These are phyloP conservation scores for Papilio aristodemus DNA, from an alignment of 1,140 invertebrate genomes.

Conservation along the genomic window DNA sequence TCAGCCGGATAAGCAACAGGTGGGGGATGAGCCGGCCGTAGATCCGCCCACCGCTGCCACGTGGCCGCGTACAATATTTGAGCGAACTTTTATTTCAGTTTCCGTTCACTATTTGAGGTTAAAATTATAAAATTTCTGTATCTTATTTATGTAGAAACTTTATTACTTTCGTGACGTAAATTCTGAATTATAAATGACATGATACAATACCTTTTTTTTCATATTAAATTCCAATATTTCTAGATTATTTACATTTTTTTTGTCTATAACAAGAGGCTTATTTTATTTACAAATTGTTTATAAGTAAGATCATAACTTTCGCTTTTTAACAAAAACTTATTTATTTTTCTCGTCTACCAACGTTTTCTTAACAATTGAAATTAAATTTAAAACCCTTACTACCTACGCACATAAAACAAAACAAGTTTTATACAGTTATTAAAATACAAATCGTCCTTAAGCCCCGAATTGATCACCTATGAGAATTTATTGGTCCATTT, in stretches of 20 bases:
- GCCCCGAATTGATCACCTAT: slow-evolving; percentile 55
- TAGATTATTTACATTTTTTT: no score
- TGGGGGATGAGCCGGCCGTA: slow-evolving; percentile 72
- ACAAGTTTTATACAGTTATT: slow-evolving; percentile 42
- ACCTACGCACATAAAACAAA: slow-evolving; percentile 55
- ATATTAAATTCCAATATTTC: no score
- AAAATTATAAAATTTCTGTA: neutral
- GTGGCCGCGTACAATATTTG: slow-evolving; percentile 46
- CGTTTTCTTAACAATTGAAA: slow-evolving; percentile 37
- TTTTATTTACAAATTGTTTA: no score
- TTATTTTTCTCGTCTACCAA: slow-evolving; percentile 21
- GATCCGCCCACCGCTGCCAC: slow-evolving; percentile 70
- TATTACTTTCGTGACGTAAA: no score
- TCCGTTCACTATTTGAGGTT: neutral
- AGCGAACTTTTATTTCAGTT: slow-evolving; percentile 37
- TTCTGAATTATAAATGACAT: no score
- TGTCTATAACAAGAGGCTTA: no score
- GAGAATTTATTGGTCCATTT: slow-evolving; percentile 66
- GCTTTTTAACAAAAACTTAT: no score
- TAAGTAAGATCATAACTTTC: no score
- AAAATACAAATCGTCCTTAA: slow-evolving; percentile 58
- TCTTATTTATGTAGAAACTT: no score
- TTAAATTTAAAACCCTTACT: slow-evolving; percentile 35
- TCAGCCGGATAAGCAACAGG: slow-evolving; percentile 78
- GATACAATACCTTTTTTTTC: no score